Conservation (phyloP, 2,113 vertebrate species). For the Hirundichthys speculiger region DNA sequence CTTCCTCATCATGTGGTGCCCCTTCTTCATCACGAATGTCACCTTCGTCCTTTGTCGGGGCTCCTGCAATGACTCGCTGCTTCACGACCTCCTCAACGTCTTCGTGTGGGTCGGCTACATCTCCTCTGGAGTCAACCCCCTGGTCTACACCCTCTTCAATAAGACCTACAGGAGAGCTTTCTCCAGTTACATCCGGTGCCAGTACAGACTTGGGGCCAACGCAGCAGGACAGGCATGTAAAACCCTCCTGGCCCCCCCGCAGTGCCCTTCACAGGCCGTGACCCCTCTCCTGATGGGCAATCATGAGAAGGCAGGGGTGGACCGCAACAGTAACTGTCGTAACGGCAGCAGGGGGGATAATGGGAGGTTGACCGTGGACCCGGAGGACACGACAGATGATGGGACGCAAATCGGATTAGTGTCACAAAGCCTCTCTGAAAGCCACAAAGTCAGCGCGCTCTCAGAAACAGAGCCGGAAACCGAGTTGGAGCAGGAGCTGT, state of each 20-base stretch:
- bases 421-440: slow-evolving; percentile 52
- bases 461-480: slow-evolving; percentile 84
- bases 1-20: slow-evolving; percentile 99
- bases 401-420: slow-evolving; percentile 51
- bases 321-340: slow-evolving; percentile 86
- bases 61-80: slow-evolving; percentile 86
- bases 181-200: slow-evolving; percentile 93
- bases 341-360: slow-evolving; percentile 62
- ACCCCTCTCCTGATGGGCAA: slow-evolving; percentile 76
- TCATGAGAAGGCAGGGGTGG: slow-evolving; percentile 79
- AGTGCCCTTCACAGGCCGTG: slow-evolving; percentile 85
- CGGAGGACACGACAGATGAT: slow-evolving; percentile 67
- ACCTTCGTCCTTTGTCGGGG: slow-evolving; percentile 91
- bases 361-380: slow-evolving; percentile 58
- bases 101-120: slow-evolving; percentile 99
- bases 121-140: slow-evolving; percentile 95
- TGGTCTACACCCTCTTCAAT: slow-evolving; percentile 98
- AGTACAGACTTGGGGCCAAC: slow-evolving; percentile 75
- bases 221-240: slow-evolving; percentile 55
- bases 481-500: slow-evolving; percentile 85
- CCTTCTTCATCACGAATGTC: slow-evolving; percentile 97
- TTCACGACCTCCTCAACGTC: slow-evolving; percentile 92
- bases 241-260: slow-evolving; percentile 73
- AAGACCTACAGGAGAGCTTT: slow-evolving; percentile 96
- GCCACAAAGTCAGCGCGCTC: slow-evolving; percentile 44